These are phyloP conservation scores for Nylanderia fulva DNA, from an alignment of 1,140 invertebrate species.

Conservation along the genomic window DNA sequence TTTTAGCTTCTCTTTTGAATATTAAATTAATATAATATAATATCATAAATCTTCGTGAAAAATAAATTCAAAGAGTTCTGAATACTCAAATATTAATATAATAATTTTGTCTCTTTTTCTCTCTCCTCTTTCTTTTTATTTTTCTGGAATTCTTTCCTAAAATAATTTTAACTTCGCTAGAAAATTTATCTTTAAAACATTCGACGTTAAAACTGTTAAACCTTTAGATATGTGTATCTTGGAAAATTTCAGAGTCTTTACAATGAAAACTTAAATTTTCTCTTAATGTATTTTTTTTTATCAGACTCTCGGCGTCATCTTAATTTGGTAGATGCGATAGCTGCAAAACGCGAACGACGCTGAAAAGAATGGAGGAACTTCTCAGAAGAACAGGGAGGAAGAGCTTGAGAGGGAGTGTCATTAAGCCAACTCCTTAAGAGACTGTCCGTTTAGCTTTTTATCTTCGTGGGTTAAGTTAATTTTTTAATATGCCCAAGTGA, in stretches of 20 bases:
- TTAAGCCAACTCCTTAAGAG: conserved; percentile 59
- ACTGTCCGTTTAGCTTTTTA: conserved; percentile 56
- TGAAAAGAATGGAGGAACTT: conserved; percentile 39
- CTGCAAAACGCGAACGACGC: conserved; percentile 21
- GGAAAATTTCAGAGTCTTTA: too few species aligned
- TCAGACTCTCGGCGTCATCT: background rate
- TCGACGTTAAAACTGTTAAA: too few species aligned
- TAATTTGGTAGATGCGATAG: conserved; percentile 52
- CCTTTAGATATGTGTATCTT: too few species aligned
- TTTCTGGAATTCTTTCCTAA: background rate
- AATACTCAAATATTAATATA: too few species aligned
- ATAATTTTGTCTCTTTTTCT: too few species aligned
- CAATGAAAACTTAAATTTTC: background rate
- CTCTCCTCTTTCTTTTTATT: too few species aligned
- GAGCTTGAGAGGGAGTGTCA: conserved; percentile 30
- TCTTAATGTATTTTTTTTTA: conserved; percentile 17
- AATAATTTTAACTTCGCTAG: background rate
- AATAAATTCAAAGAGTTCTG: too few species aligned
- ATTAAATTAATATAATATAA: too few species aligned
- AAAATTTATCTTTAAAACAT: too few species aligned
- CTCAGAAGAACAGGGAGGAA: background rate
- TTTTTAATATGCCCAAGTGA: conserved; percentile 59
- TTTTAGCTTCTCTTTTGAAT: too few species aligned
- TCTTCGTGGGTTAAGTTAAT: conserved; percentile 57
- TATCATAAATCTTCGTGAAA: too few species aligned